phyloP scores from a whole-genome alignment of 2,113 vertebrate genomes.

The Lophius piscatorius region DNA sequence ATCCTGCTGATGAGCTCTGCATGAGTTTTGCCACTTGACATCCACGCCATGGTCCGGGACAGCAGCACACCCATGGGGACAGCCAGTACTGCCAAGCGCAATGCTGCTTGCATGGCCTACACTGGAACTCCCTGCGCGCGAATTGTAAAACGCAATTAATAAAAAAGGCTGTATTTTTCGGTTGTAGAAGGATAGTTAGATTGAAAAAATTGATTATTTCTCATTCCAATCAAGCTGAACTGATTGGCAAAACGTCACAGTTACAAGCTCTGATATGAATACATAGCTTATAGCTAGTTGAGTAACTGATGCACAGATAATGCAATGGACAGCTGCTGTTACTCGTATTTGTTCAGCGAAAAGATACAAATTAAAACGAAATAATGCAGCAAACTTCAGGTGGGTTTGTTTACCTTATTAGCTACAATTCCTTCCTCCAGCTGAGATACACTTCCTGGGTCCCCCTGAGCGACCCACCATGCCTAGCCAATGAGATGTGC shows the following conservation, averaged over 20 bases:
- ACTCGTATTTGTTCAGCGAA: too few relatives aligned
- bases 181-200: too few relatives aligned
- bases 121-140: conserved; percentile 39
- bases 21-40: conserved; percentile 88
- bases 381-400: too few relatives aligned
- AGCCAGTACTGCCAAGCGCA: conserved; percentile 65
- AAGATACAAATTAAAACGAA: background rate
- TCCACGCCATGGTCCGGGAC: conserved; percentile 89
- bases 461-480: background rate
- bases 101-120: conserved; percentile 79
- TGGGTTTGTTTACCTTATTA: conserved; percentile 55
- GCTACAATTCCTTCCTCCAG: conserved; percentile 24
- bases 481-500: conserved; percentile 48
- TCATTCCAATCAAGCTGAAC: too few relatives aligned
- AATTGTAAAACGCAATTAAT: conserved; percentile 21
- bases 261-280: too few relatives aligned
- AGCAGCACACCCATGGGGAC: conserved; percentile 88
- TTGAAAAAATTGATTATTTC: too few relatives aligned
- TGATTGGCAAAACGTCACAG: too few relatives aligned
- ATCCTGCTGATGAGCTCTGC: conserved; percentile 87
- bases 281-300: too few relatives aligned
- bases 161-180: too few relatives aligned
- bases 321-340: too few relatives aligned
- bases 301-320: too few relatives aligned
- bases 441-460: conserved; percentile 29